Conservation (phyloP, 2,888 invertebrate species). For the Philhelius pedissequus region DNA sequence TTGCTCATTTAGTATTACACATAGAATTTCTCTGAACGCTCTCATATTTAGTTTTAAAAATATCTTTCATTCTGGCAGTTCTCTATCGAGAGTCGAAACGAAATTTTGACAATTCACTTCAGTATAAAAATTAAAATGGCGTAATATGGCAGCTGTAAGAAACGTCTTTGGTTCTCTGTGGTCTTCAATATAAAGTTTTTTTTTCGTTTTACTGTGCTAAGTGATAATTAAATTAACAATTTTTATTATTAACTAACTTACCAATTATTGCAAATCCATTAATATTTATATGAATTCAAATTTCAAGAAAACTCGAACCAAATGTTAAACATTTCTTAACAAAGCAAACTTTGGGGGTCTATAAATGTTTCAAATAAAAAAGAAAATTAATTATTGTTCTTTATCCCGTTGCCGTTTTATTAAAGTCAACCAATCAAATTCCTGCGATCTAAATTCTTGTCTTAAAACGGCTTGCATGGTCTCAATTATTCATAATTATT, state of each 20-base stretch:
- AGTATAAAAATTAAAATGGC: slow-evolving; percentile 31
- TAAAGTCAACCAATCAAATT: slow-evolving; percentile 1
- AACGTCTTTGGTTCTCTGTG: slow-evolving; percentile 25
- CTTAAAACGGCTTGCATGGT: slow-evolving; percentile 41
- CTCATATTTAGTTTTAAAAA: neutral
- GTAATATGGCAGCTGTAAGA: slow-evolving; percentile 59
- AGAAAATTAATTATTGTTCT: neutral
- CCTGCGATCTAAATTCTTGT: slow-evolving; percentile 22
- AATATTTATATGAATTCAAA: neutral
- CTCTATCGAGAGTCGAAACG: slow-evolving; percentile 14
- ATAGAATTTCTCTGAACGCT: neutral
- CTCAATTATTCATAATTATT: slow-evolving; percentile 16
- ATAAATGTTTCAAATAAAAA: slow-evolving; percentile 32
- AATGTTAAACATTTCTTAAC: slow-evolving; percentile 27
- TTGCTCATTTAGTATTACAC: too few species aligned
- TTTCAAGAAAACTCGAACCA: neutral
- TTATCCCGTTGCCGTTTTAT: neutral
- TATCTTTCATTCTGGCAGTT: neutral
- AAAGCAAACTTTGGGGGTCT: neutral
- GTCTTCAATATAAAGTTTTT: neutral
- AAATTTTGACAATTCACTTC: slow-evolving; percentile 33
- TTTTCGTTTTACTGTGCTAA: slow-evolving; percentile 6
- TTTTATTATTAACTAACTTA: neutral
- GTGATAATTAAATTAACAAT: slow-evolving; percentile 53
- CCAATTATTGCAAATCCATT: neutral